phyloP scores from a whole-genome alignment of 2,888 invertebrate genomes.

The Tenthredo amoena region DNA sequence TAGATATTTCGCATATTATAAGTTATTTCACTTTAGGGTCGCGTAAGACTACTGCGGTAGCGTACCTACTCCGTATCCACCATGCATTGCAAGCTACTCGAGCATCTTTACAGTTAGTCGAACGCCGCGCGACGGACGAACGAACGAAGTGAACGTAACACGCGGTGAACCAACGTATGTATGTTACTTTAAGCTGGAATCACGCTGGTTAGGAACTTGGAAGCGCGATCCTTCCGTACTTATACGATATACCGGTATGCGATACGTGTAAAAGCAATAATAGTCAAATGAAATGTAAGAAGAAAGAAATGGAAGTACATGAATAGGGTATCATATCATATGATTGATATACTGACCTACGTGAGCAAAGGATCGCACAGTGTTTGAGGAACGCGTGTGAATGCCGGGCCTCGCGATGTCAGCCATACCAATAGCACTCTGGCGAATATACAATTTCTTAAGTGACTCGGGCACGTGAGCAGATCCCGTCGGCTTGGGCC shows the following conservation, averaged over 20 bases:
- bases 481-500: conserved; percentile 80
- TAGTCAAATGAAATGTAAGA: background rate
- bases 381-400: conserved; percentile 89
- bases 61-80: background rate
- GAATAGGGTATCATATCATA: background rate
- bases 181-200: background rate
- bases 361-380: conserved; percentile 91
- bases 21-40: background rate
- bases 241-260: background rate
- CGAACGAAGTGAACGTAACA: conserved; percentile 8
- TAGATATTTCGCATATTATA: background rate
- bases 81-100: conserved; percentile 9
- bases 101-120: conserved; percentile 45
- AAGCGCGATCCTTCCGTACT: background rate
- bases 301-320: background rate
- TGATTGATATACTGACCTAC: conserved; percentile 81
- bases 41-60: background rate
- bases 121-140: conserved; percentile 15
- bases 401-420: conserved; percentile 85
- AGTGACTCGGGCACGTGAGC: conserved; percentile 88
- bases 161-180: conserved; percentile 3
- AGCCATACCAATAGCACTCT: conserved; percentile 84
- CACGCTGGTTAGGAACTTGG: background rate
- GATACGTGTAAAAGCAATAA: background rate
- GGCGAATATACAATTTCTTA: conserved; percentile 87